These are phyloP conservation scores for Melanotus villosus DNA, from an alignment of 2,888 invertebrate genomes.

Conservation along the genomic window DNA sequence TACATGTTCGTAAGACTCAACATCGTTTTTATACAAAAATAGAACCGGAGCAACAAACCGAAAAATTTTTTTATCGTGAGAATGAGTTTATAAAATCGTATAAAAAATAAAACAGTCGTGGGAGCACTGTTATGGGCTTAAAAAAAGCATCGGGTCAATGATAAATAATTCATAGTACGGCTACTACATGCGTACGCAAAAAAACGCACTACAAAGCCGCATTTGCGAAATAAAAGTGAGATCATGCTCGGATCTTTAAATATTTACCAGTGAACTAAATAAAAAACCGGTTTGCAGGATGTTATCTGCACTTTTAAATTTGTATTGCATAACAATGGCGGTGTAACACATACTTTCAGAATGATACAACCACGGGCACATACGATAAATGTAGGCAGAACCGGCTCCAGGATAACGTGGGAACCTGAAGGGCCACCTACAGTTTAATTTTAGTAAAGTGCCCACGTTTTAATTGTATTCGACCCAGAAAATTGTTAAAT, in stretches of 20 bases:
- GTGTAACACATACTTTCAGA: slow-evolving; percentile 18
- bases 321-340: slow-evolving; percentile 25
- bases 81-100: slow-evolving; percentile 7
- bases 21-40: too few relatives aligned
- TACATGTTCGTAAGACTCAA: too few relatives aligned
- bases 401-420: slow-evolving; percentile 1
- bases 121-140: slow-evolving; percentile 1
- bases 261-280: slow-evolving; percentile 40
- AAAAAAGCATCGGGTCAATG: slow-evolving; percentile 3
- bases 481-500: neutral
- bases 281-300: slow-evolving; percentile 39
- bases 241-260: slow-evolving; percentile 34
- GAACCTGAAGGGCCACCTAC: neutral
- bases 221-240: slow-evolving; percentile 43
- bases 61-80: neutral
- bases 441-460: neutral
- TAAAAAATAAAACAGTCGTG: slow-evolving; percentile 10
- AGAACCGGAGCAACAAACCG: too few relatives aligned
- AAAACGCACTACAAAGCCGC: slow-evolving; percentile 15
- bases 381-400: slow-evolving; percentile 2
- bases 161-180: slow-evolving; percentile 9
- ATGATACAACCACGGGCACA: neutral
- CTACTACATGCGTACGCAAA: slow-evolving; percentile 25
- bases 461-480: neutral
- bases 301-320: slow-evolving; percentile 39